These are phyloP conservation scores for Urechis unicinctus DNA, from an alignment of 2,888 invertebrate genomes.

Conservation along the genomic window DNA sequence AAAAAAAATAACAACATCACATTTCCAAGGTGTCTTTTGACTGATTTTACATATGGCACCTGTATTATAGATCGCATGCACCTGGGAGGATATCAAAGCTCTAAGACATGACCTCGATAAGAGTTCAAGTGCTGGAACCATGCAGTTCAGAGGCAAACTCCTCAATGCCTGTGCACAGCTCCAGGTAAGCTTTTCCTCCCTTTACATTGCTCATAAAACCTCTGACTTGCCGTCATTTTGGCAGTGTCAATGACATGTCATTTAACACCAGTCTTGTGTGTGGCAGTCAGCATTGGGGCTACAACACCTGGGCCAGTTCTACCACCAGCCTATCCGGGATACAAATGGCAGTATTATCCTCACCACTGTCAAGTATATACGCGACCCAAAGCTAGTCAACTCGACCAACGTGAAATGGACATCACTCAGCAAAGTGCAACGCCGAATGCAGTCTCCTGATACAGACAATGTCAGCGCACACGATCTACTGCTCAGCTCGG, in stretches of 20 bases:
- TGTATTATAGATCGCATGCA: slow-evolving; percentile 80
- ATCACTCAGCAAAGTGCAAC: slow-evolving; percentile 66
- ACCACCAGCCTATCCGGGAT: slow-evolving; percentile 83
- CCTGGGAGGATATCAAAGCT: slow-evolving; percentile 93
- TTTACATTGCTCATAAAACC: not conserved
- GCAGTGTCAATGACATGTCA: not conserved
- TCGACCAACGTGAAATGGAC: slow-evolving; percentile 84
- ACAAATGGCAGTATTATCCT: slow-evolving; percentile 83
- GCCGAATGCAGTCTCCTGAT: not conserved
- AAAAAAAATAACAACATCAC: no score
- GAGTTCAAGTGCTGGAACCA: slow-evolving; percentile 78
- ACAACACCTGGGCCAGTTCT: slow-evolving; percentile 89
- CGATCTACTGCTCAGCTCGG: not conserved
- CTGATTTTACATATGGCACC: not conserved
- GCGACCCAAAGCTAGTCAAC: slow-evolving; percentile 71
- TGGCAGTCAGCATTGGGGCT: slow-evolving; percentile 76
- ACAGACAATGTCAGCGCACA: not conserved
- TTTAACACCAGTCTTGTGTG: slow-evolving; percentile 2
- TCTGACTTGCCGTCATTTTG: not conserved
- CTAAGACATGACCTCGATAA: slow-evolving; percentile 91
- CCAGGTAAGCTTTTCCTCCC: slow-evolving; percentile 55
- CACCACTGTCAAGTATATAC: slow-evolving; percentile 69
- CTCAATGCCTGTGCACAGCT: slow-evolving; percentile 87
- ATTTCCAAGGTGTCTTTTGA: not conserved
- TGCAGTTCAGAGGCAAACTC: slow-evolving; percentile 83